Percentiles rank a stretch among this genome's conserved stretches.
Conservation (phyloP, 1,140 invertebrate genomes). For the Drosophila kurseongensis region DNA sequence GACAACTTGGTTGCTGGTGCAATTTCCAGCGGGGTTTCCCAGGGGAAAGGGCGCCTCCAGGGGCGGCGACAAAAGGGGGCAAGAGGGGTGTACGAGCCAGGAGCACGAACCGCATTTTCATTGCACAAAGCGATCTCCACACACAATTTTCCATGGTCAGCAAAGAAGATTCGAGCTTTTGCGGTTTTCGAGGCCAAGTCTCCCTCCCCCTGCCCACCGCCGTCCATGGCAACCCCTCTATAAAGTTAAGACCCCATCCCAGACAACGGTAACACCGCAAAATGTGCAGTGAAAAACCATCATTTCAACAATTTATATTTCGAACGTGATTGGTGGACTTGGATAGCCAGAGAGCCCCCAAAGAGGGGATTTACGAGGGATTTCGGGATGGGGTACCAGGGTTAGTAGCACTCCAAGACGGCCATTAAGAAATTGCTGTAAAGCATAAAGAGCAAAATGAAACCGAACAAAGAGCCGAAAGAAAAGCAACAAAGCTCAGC, state of each 20-base stretch:
- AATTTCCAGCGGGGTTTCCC: background rate
- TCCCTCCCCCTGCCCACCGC: background rate
- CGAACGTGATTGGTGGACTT: conserved; percentile 79
- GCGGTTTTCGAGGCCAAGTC: conserved; percentile 64
- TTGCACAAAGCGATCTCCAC: conserved; percentile 72
- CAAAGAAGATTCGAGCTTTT: conserved; percentile 44
- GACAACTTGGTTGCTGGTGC: conserved; percentile 33
- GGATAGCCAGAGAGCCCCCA: conserved; percentile 5
- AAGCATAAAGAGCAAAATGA: conserved; percentile 81
- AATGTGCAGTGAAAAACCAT: conserved; percentile 77
- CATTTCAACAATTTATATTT: conserved; percentile 84
- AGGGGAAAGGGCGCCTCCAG: background rate
- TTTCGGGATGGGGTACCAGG: background rate
- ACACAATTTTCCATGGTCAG: conserved; percentile 75
- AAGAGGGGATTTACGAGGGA: background rate
- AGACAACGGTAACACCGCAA: conserved; percentile 43
- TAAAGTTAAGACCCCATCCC: conserved; percentile 17
- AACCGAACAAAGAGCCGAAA: conserved; percentile 57
- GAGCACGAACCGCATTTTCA: conserved; percentile 78
- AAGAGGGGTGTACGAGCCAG: conserved; percentile 34
- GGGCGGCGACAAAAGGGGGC: background rate
- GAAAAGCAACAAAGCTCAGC: conserved; percentile 44
- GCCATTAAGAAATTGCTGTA: conserved; percentile 82
- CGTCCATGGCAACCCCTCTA: background rate
- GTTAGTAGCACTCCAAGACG: conserved; percentile 53